Base-by-base conservation (phyloP, 2,888 invertebrate species). In the Seira musarum region DNA sequence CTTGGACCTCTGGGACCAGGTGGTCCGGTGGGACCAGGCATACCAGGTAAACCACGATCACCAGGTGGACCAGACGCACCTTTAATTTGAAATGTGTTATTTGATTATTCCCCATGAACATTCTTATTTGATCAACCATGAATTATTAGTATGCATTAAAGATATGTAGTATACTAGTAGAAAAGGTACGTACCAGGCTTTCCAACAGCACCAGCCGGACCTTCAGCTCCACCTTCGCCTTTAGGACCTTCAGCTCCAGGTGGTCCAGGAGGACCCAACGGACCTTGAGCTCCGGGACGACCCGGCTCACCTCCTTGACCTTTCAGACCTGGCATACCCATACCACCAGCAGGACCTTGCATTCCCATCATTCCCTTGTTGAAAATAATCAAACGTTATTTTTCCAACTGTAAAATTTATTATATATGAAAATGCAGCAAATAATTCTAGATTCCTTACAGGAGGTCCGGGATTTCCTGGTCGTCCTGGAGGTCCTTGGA, bases 401-500 rank as follows among this genome's bases (percentile, higher is more conserved):
- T 49, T 10, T n/a, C n/a, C n/a, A n/a, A n/a, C n/a, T n/a, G n/a
- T 63, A 25, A 25, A 25, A 64, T n/a, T 64, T 60, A 30, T 1
- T 60, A 63, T n/a, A 63, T 40, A 15, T 24, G 3, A 64, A 6
- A 40, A 46, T 19, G 21, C n/a, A n/a, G 15, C 65, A 1, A 46
- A 46, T 10, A 8, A 24, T 64, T 2, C 6, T 25, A 61, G 13
- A 57, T 57, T 17, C n/a, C 89, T 90, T 90, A 94, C 95, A 79
- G 92, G 90, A 81, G 91, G 90, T 83, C 95, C 95, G 71, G 92
- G 89, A 88, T 93, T 93, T 87, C 95, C 95, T 1, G 93, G 93
- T 84, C 94, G 89, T 78, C 95, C 96, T 8, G 94, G 93, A 24
- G 93, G 91, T n/a, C 95, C 95, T 89, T 92, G 91, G 73, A 93